Evolutionary conservation across 37 sponge, comb jelly and placozoan genomes (phyloP).

Genomic region (Chondrosia reniformis): DNA sequence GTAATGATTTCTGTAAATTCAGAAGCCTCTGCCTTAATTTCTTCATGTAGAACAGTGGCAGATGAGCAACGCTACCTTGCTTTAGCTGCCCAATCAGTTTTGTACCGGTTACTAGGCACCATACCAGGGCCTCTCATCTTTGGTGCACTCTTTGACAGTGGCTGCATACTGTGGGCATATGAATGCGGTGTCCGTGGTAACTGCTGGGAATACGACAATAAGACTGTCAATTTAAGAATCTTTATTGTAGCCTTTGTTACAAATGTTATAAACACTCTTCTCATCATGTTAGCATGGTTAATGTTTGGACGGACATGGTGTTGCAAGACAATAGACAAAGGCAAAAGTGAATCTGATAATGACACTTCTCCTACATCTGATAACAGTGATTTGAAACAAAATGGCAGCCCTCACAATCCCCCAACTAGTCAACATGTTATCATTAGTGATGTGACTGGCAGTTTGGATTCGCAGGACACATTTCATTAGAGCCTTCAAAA

Average conservation of each 20-base stretch:
- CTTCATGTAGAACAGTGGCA: constrained; percentile 54
- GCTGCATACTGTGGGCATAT: constrained; percentile 51
- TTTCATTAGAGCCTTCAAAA: too few species aligned
- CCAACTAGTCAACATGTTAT: too few species aligned
- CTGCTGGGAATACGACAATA: constrained; percentile 72
- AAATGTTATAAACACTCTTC: not conserved
- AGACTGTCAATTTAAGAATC: constrained; percentile 19
- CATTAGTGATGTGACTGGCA: too few species aligned
- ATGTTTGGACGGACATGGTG: not conserved
- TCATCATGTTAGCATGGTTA: constrained; percentile 6
- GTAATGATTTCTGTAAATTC: too few species aligned
- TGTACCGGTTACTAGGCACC: constrained; percentile 51
- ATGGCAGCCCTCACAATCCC: too few species aligned
- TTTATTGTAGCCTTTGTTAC: not conserved
- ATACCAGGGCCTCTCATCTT: constrained; percentile 76
- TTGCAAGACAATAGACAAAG: not conserved
- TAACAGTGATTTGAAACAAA: too few species aligned
- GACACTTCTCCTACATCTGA: not conserved
- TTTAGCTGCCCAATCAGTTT: constrained; percentile 58
- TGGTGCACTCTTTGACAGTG: constrained; percentile 65
- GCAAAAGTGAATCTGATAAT: not conserved
- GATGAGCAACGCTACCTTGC: constrained; percentile 73
- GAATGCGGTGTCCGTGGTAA: constrained; percentile 56
- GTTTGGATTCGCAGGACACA: too few species aligned
- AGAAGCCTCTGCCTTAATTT: not conserved